Evolutionary conservation across 2,888 invertebrate species (phyloP), one percentile per base, ranked within the genome.

Genomic region (Drosophila leonis): DNA sequence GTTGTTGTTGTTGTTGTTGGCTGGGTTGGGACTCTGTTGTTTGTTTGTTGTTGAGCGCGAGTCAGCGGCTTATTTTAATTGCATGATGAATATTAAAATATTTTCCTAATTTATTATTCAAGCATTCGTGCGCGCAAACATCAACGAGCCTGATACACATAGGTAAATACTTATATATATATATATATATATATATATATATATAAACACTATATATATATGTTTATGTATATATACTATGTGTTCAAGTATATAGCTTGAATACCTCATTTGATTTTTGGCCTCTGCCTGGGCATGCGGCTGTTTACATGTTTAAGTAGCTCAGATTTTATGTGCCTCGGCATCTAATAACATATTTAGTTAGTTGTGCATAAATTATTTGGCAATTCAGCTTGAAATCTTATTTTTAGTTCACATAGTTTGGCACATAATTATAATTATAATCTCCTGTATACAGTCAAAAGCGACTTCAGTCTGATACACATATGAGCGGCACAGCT

Each of bases 81-180:
- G 91, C 86, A 87, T 91, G 90, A 90, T 91, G 91, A 91, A 91
- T 91, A 91, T 91, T 91, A 90, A 86, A 91, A 90, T 90, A 90
- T 88, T 90, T 87, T 84, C 83, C 68, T 75, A 91, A 91, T 91
- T 91, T 89, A 82, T 91, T 91, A 91, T 89, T 90, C 82, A 86
- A 78, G 86, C 88, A 78, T 82, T 73, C 74, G 80, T 80, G 83
- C 70, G 81, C 72, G 76, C 78, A 65, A 80, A 69, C 82, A 81
- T 72, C 76, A 78, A 75, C 75, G 71, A 74, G 55, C 39, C 49
- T 15, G 41, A 29, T 52, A 63, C 61, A 65, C 63, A 69, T 62
- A 64, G 20, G 13, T 55, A 70, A 33, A 70, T 78, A 65, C 29
- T 62, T 29, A 48, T 46, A 65, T 49, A 64, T 46, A 61, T 41